These are phyloP conservation scores for Sialia sialis DNA, from an alignment of 2,113 vertebrate species.

Conservation along the genomic window DNA sequence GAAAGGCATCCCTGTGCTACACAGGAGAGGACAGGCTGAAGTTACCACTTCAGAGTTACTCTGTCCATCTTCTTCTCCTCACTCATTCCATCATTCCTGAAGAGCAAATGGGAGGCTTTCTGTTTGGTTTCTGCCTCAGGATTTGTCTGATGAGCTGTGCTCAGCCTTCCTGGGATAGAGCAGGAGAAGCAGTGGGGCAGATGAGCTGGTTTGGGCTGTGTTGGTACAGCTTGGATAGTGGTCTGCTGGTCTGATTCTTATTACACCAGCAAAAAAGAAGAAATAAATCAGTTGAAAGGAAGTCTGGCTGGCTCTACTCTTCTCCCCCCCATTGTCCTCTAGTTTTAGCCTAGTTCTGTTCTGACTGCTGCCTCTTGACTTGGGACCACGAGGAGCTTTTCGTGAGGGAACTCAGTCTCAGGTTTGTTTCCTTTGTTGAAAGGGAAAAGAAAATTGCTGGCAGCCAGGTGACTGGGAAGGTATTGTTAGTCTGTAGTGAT, in stretches of 20 bases:
- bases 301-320: background rate
- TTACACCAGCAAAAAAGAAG: background rate
- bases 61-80: background rate
- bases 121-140: background rate
- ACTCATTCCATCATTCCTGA: background rate
- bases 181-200: background rate
- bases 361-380: background rate
- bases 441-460: background rate
- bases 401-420: fast-evolving
- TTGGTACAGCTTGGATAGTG: background rate
- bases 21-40: background rate
- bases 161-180: background rate
- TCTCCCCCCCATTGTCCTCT: background rate
- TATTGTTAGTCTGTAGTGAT: background rate
- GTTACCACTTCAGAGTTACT: background rate
- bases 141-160: background rate
- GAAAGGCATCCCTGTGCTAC: background rate
- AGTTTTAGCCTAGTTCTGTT: background rate
- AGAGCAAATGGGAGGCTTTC: background rate
- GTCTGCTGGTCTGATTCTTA: background rate
- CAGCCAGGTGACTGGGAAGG: background rate
- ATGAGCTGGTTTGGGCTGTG: background rate
- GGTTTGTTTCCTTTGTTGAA: background rate
- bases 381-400: background rate
- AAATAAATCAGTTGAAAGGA: background rate